Evolutionary conservation across 2,797 vertebrate species (phyloP).

Genomic region (Carcharodon carcharias): DNA sequence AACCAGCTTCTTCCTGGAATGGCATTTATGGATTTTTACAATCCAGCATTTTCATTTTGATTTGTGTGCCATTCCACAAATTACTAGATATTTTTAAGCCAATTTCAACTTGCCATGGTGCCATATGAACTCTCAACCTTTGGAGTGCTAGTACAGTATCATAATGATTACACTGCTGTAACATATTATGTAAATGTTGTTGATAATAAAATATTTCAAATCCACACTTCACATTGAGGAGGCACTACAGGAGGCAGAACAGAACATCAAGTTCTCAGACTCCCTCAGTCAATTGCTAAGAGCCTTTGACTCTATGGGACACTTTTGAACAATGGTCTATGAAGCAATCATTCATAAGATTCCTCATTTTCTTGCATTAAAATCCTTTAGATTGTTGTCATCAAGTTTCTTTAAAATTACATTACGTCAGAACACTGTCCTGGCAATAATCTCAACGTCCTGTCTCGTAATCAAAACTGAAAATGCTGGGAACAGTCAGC

Average conservation of each 20-base stretch:
- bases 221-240: neutral
- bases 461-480: slow-evolving; percentile 44
- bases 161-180: neutral
- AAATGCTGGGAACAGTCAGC: neutral
- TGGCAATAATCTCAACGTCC: neutral
- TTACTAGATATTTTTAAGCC: neutral
- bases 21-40: neutral
- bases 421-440: neutral
- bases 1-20: neutral
- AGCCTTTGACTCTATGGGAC: neutral
- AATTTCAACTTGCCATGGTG: neutral
- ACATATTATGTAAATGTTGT: neutral
- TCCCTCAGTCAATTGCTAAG: neutral
- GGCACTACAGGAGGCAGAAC: neutral
- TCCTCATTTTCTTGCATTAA: neutral
- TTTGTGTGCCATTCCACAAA: neutral
- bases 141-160: neutral
- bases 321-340: neutral
- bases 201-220: neutral
- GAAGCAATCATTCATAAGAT: neutral
- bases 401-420: neutral
- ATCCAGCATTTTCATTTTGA: neutral
- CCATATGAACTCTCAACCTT: neutral
- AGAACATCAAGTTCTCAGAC: neutral
- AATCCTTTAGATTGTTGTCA: too few species aligned